Base-by-base conservation (phyloP, 2,113 vertebrate genomes). In the Cynopterus brachyotis region DNA sequence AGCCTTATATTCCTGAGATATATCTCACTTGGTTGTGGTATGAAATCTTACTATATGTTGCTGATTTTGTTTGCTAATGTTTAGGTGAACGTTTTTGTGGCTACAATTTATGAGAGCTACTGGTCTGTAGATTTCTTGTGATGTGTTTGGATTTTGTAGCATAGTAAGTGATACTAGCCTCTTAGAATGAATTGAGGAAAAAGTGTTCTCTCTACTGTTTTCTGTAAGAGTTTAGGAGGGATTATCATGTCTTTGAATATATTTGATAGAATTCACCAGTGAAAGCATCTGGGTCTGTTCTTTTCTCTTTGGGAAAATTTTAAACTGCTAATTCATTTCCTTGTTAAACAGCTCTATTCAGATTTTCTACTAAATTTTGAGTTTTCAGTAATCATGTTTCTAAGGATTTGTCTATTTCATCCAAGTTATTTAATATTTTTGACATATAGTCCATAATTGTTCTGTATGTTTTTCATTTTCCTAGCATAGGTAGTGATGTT, bases 341-440 rank as follows among this genome's bases (percentile, higher is more conserved):
- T 84, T 78, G 82, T 81, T 87, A 53, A 50, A 16, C 0, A 66
- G 10, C 13, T 59, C 19, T 94, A 1, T 85, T 90, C 64, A 85
- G 11, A 28, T 85, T 86, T 84, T 90, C 16, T 92, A 30, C 19
- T 62, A 53, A 53, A 62, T 82, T 91, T 69, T 64, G 10, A 83
- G 50, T 89, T 97, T 94, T 94, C 62, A 62, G n/a, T 64, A 92
- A 45, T 89, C 91, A 32, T 57, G 11, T 69, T 57, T 91, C n/a
- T 91, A 42, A 40, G 28, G 26, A 53, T 73, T 78, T 57, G 37
- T 67, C n/a, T 17, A 11, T 92, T 92, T 95, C 17, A 15, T 87
- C 35, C 64, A 78, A 50, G 50, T 5, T 73, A 20, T 64, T 76
- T 87, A 55, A n/a, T 60, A 57, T 37, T 76, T 93, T 79, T 89